phyloP scores from a whole-genome alignment of 2,888 invertebrate genomes.

The Lasioglossum figueresi region DNA sequence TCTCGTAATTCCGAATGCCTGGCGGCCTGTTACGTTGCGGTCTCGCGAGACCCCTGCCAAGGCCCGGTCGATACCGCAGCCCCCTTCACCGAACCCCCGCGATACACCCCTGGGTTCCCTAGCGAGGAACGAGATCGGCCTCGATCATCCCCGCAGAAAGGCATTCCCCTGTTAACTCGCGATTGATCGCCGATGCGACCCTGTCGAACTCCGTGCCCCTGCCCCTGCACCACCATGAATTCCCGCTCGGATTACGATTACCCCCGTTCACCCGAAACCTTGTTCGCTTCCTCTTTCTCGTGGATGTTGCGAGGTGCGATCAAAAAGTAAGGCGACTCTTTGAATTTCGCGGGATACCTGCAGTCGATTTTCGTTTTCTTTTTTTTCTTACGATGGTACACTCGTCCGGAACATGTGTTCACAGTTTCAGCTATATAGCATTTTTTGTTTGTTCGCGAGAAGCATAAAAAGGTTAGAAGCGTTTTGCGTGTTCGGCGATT shows the following conservation, averaged over 20 bases:
- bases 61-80: constrained; percentile 38
- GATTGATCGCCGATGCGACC: not conserved
- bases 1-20: constrained; percentile 49
- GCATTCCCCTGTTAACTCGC: not conserved
- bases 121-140: constrained; percentile 8
- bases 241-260: not conserved
- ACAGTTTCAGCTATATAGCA: too few species aligned
- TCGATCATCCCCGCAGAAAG: not conserved
- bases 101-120: not conserved
- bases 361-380: too few species aligned
- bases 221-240: not conserved
- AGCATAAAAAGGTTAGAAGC: too few species aligned
- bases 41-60: constrained; percentile 30
- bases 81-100: constrained; percentile 7
- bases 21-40: constrained; percentile 51
- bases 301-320: too few species aligned
- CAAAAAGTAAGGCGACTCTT: too few species aligned
- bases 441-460: too few species aligned
- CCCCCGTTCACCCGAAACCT: not conserved
- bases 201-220: not conserved
- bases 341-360: too few species aligned
- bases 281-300: not conserved
- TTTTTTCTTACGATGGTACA: too few species aligned
- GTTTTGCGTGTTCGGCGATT: too few species aligned
- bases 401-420: too few species aligned